A percentile compares a stretch with the other conserved stretches of the same genome.
Conservation (phyloP, 2,888 invertebrate species). For the Peribatodes rhomboidaria region DNA sequence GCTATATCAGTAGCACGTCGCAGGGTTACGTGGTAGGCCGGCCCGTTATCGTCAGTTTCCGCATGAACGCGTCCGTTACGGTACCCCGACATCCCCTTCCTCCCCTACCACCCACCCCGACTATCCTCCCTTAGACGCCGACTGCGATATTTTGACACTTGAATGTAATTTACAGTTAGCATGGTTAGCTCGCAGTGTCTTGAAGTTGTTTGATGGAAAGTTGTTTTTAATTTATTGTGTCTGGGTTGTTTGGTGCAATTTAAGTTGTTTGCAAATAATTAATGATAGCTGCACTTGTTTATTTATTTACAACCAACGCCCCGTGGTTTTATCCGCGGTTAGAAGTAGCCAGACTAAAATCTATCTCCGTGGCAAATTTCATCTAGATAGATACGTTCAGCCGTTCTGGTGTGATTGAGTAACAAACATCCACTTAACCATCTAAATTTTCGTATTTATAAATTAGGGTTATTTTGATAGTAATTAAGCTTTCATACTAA, state of each 20-base stretch:
- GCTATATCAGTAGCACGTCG: conserved; percentile 70
- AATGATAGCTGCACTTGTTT: background rate
- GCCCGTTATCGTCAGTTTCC: conserved; percentile 85
- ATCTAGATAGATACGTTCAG: too few species aligned
- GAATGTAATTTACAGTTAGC: conserved; percentile 76
- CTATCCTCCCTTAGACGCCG: conserved; percentile 63
- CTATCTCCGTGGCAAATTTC: too few species aligned
- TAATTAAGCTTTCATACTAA: too few species aligned
- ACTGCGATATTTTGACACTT: conserved; percentile 82
- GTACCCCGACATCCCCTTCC: conserved; percentile 45
- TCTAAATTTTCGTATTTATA: too few species aligned
- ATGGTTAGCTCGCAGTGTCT: conserved; percentile 52
- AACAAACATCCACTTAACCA: too few species aligned
- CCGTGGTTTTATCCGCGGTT: too few species aligned
- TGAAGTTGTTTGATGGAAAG: conserved; percentile 30
- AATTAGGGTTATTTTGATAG: too few species aligned
- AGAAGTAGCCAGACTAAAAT: too few species aligned
- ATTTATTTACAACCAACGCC: too few species aligned
- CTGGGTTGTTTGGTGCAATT: conserved; percentile 8
- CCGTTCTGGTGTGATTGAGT: too few species aligned
- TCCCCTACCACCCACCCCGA: conserved; percentile 41
- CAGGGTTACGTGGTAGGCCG: conserved; percentile 85
- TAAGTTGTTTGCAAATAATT: conserved; percentile 4
- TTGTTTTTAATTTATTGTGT: conserved; percentile 35
- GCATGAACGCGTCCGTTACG: conserved; percentile 85